These are phyloP conservation scores for Scytalopus superciliaris DNA, from an alignment of 2,113 vertebrate species.

Conservation along the genomic window DNA sequence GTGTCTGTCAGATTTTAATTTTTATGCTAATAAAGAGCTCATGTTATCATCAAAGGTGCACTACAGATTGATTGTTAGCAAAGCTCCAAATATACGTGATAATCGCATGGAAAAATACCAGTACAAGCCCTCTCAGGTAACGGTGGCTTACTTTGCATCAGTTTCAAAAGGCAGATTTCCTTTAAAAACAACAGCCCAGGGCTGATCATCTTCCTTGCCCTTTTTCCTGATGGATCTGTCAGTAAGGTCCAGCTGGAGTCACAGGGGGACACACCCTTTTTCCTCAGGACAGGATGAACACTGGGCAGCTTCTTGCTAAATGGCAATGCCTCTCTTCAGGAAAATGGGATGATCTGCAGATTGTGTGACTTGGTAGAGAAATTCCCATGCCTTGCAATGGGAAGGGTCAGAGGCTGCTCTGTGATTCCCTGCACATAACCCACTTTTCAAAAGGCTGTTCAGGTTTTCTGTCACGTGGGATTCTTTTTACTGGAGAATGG, in stretches of 20 bases:
- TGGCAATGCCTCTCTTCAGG: not conserved
- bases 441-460: not conserved
- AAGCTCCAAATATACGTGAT: not conserved
- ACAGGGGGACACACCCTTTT: fast-evolving
- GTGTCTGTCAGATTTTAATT: not conserved
- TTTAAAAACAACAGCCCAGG: not conserved
- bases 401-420: not conserved
- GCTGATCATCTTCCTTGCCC: not conserved
- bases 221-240: not conserved
- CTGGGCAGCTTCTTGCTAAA: not conserved
- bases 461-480: fast-evolving
- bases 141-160: not conserved
- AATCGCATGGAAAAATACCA: not conserved
- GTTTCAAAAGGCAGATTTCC: not conserved
- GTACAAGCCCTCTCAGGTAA: not conserved
- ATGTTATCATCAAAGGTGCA: not conserved
- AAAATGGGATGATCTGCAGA: not conserved
- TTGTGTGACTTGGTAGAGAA: not conserved
- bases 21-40: not conserved
- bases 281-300: not conserved
- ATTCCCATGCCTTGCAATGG: not conserved
- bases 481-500: not conserved
- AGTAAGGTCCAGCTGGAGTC: not conserved
- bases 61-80: not conserved
- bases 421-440: not conserved